Conservation (phyloP, 2,888 invertebrate genomes). For the Drosophila sordidapex region DNA sequence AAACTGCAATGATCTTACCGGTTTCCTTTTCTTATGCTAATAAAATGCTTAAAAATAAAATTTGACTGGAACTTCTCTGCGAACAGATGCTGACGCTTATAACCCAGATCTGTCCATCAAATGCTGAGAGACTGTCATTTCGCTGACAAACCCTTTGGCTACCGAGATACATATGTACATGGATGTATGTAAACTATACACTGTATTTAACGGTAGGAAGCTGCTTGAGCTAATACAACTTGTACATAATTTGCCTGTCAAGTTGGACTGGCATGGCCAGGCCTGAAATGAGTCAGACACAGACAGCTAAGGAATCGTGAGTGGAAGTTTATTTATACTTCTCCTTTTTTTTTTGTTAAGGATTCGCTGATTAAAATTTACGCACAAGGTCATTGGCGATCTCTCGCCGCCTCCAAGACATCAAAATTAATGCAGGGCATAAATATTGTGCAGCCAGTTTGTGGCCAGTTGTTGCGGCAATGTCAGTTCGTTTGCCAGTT, state of each 20-base stretch:
- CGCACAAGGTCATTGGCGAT: conserved; percentile 70
- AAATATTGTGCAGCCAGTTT: conserved; percentile 65
- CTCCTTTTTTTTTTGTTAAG: conserved; percentile 34
- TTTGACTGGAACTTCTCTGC: conserved; percentile 13
- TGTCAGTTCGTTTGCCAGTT: conserved; percentile 28
- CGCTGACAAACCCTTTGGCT: conserved; percentile 51
- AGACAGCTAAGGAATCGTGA: conserved; percentile 8
- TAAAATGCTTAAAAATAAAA: conserved; percentile 21
- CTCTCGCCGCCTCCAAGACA: conserved; percentile 46
- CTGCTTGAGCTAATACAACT: conserved; percentile 50
- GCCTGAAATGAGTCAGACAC: conserved; percentile 37
- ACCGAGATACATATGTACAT: conserved; percentile 21
- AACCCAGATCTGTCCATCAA: conserved; percentile 70
- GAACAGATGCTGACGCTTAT: conserved; percentile 32
- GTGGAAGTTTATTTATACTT: conserved; percentile 22
- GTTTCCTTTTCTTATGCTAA: conserved; percentile 10
- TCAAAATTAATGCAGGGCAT: conserved; percentile 74
- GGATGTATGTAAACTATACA: conserved; percentile 6
- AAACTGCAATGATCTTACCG: neutral
- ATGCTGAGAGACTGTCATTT: conserved; percentile 31
- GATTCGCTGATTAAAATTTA: conserved; percentile 74
- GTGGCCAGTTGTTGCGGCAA: conserved; percentile 14
- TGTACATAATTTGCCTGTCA: conserved; percentile 57
- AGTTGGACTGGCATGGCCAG: conserved; percentile 4
- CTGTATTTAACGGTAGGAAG: conserved; percentile 14